Evolutionary conservation across 2,797 vertebrate genomes (phyloP).

Genomic region (Hephaestus fuliginosus): DNA sequence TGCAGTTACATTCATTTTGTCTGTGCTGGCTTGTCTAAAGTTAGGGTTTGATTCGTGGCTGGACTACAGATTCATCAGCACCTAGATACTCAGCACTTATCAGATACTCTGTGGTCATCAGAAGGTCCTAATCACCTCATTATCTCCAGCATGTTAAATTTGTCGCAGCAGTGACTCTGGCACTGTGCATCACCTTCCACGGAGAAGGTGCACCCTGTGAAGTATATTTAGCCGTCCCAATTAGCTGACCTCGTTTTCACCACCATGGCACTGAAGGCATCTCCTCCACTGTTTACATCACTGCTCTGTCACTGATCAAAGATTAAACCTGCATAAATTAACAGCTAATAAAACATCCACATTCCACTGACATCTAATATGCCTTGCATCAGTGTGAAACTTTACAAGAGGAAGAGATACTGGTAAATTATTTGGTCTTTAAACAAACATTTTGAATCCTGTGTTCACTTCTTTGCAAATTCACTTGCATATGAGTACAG

Average conservation of each 20-base stretch:
- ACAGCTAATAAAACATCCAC: slow-evolving; percentile 13
- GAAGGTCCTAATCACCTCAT: slow-evolving; percentile 52
- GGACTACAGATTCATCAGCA: neutral
- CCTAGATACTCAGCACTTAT: slow-evolving; percentile 1
- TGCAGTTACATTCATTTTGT: neutral
- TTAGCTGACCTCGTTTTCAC: slow-evolving; percentile 86
- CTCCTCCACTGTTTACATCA: slow-evolving; percentile 63
- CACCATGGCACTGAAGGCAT: slow-evolving; percentile 61
- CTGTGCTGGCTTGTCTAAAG: neutral
- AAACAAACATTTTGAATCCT: neutral
- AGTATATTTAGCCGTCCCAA: slow-evolving; percentile 88
- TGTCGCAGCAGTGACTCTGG: slow-evolving; percentile 50
- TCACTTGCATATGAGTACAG: neutral
- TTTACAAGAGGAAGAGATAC: neutral
- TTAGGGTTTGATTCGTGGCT: neutral
- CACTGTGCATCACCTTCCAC: slow-evolving; percentile 69
- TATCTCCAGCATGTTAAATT: slow-evolving; percentile 55
- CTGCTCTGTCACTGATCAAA: slow-evolving; percentile 61
- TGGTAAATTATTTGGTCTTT: neutral
- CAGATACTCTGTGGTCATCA: slow-evolving; percentile 47
- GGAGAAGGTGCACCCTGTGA: slow-evolving; percentile 69
- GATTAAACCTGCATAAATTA: slow-evolving; percentile 53
- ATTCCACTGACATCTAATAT: slow-evolving; percentile 26
- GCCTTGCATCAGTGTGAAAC: slow-evolving; percentile 1
- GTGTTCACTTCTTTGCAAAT: neutral